Evolutionary conservation across 2,888 invertebrate genomes (phyloP).

Genomic region (Hyposoter dolosus): DNA sequence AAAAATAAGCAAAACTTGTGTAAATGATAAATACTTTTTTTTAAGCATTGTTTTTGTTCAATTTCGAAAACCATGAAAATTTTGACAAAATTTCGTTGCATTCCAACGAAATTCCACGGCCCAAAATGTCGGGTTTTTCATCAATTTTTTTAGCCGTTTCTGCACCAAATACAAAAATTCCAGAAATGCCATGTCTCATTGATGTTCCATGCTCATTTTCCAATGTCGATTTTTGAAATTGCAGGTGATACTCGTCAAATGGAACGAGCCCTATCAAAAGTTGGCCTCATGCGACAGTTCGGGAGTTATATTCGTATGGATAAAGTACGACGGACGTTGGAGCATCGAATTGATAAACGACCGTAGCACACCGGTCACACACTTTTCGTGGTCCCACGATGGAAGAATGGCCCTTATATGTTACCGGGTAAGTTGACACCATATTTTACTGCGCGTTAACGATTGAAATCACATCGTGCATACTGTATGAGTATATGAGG

Average conservation of each 20-base stretch:
- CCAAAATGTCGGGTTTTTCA: neutral
- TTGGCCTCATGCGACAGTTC: constrained; percentile 98
- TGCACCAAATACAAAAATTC: neutral
- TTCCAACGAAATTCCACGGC: neutral
- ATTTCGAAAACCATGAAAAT: no score
- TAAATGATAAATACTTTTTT: no score
- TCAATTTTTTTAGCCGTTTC: neutral
- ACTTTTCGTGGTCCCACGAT: constrained; percentile 99
- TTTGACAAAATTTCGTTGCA: neutral
- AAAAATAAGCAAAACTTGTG: no score
- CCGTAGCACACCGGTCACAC: constrained; percentile 97
- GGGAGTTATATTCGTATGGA: constrained; percentile 99
- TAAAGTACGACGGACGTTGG: constrained; percentile 99
- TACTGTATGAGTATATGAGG: neutral
- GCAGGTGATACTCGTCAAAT: constrained; percentile 97
- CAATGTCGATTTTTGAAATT: constrained; percentile 29
- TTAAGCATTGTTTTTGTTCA: no score
- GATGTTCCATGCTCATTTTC: neutral
- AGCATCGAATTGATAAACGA: constrained; percentile 99
- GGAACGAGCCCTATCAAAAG: constrained; percentile 99
- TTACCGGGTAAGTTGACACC: constrained; percentile 90
- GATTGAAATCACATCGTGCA: constrained; percentile 12
- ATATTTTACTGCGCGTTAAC: constrained; percentile 4
- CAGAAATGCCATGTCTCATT: neutral
- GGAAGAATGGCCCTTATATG: constrained; percentile 99